phyloP scores from a whole-genome alignment of 2,888 invertebrate genomes.

The Lycophotia porphyrea region DNA sequence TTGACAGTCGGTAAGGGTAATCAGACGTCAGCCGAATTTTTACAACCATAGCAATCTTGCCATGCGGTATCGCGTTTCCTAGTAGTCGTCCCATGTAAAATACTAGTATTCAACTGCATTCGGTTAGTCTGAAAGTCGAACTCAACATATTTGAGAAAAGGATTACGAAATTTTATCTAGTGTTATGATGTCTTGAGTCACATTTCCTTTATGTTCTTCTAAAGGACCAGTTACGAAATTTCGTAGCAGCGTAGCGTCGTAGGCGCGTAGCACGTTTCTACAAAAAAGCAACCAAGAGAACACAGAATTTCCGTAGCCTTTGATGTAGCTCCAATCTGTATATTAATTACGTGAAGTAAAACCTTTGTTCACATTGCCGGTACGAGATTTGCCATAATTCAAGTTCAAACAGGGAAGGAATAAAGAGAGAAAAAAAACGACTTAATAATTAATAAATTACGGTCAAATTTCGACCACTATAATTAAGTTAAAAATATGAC shows the following conservation, averaged over 20 bases:
- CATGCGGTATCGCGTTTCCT: too few species aligned
- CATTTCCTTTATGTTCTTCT: not conserved
- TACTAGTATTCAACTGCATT: not conserved
- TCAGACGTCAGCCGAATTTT: not conserved
- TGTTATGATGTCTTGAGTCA: not conserved
- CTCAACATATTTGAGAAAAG: not conserved
- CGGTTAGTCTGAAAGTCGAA: not conserved
- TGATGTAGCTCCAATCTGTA: not conserved
- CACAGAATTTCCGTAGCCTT: not conserved
- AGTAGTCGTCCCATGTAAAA: not conserved
- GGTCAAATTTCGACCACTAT: not conserved
- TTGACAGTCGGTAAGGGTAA: not conserved
- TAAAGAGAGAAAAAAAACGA: not conserved
- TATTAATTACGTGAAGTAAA: too few species aligned
- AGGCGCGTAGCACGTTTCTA: slow-evolving; percentile 23
- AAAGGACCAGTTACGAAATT: slow-evolving; percentile 1
- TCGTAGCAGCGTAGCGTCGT: slow-evolving; percentile 19
- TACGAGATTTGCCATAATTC: not conserved
- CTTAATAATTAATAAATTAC: not conserved
- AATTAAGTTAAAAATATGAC: not conserved
- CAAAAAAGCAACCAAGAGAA: not conserved
- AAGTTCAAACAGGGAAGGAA: not conserved
- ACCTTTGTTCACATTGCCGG: not conserved
- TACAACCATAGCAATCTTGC: not conserved
- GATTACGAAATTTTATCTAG: not conserved